A percentile compares a stretch with the other conserved stretches of the same genome.
Evolutionary conservation across 2,113 vertebrate genomes (phyloP).

Genomic region (Psilopsiagon aymara): DNA sequence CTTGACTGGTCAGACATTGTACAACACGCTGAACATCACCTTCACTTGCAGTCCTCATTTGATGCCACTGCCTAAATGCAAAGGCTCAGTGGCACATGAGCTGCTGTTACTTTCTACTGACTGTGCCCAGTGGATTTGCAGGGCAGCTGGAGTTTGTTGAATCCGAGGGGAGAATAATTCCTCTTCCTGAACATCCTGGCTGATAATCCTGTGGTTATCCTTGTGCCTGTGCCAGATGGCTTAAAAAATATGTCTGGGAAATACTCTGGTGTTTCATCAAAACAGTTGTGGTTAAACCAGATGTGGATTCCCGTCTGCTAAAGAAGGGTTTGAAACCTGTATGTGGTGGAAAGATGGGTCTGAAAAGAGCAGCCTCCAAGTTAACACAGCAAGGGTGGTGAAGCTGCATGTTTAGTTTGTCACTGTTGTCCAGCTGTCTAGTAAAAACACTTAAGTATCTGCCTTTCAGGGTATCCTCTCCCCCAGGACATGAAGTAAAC

Average conservation of each 20-base stretch:
- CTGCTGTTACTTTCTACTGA: neutral
- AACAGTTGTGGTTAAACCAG: neutral
- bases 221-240: neutral
- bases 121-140: neutral
- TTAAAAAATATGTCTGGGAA: neutral
- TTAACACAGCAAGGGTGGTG: neutral
- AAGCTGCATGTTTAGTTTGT: neutral
- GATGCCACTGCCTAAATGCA: neutral
- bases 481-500: neutral
- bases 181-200: neutral
- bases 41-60: neutral
- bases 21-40: neutral
- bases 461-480: neutral
- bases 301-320: neutral
- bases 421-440: neutral
- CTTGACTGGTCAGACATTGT: neutral
- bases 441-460: neutral
- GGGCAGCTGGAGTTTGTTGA: neutral
- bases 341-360: neutral
- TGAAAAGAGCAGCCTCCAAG: neutral
- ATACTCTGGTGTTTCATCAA: neutral
- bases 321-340: neutral
- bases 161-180: neutral
- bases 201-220: neutral
- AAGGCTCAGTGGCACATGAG: neutral